These are phyloP conservation scores for Euthynnus affinis DNA, from an alignment of 2,797 vertebrate genomes.

Conservation along the genomic window DNA sequence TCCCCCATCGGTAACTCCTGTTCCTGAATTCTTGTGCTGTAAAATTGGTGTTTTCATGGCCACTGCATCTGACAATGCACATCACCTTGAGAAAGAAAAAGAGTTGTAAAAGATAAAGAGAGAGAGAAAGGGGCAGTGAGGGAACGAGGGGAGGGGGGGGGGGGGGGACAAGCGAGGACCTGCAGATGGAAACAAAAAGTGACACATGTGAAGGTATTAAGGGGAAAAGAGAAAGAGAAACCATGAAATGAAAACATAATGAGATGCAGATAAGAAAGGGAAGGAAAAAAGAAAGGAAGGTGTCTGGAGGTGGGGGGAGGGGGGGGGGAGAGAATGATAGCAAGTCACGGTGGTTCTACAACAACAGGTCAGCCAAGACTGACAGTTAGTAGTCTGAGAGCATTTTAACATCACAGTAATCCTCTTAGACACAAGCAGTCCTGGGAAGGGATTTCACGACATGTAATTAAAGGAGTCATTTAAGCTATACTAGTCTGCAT, in stretches of 20 bases:
- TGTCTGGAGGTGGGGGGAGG: background rate
- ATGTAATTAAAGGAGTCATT: slow-evolving; percentile 49
- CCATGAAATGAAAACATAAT: slow-evolving; percentile 52
- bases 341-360: slow-evolving; percentile 11
- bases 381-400: slow-evolving; percentile 36
- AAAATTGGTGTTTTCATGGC: slow-evolving; percentile 93
- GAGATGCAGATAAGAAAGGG: background rate
- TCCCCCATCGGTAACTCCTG: slow-evolving; percentile 86
- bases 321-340: background rate
- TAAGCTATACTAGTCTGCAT: slow-evolving; percentile 6
- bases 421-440: slow-evolving; percentile 55
- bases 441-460: slow-evolving; percentile 32
- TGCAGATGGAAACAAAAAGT: slow-evolving; percentile 30
- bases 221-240: slow-evolving; percentile 8
- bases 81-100: slow-evolving; percentile 70
- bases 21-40: slow-evolving; percentile 89
- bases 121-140: slow-evolving; percentile 19
- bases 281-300: background rate
- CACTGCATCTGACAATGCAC: slow-evolving; percentile 89
- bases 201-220: slow-evolving; percentile 39
- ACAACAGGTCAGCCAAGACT: slow-evolving; percentile 37
- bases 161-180: background rate
- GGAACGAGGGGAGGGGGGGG: no score
- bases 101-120: slow-evolving; percentile 19
- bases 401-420: slow-evolving; percentile 58